Evolutionary conservation across 2,888 invertebrate genomes (phyloP).

Genomic region (Lordiphosa andalusiaca): DNA sequence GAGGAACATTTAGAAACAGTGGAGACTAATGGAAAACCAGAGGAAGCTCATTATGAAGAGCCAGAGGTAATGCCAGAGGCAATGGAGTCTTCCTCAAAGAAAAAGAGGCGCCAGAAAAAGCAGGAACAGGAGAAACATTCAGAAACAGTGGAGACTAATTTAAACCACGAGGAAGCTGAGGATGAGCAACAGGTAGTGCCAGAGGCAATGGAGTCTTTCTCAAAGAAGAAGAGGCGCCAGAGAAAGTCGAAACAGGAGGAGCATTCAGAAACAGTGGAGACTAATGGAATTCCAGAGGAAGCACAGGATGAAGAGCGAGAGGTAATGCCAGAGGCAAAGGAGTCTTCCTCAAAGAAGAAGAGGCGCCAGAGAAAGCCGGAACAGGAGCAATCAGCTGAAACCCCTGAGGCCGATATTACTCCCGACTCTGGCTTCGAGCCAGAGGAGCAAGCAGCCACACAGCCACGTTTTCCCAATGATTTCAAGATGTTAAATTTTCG

Average conservation of each 20-base stretch:
- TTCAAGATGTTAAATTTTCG: slow-evolving; percentile 84
- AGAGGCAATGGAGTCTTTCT: slow-evolving; percentile 2
- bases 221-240: slow-evolving; percentile 9
- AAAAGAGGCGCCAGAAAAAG: slow-evolving; percentile 1
- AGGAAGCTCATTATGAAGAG: too few species aligned
- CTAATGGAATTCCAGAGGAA: slow-evolving; percentile 11
- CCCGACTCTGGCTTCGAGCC: slow-evolving; percentile 67
- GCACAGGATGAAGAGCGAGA: slow-evolving; percentile 15
- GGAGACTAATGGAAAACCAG: too few species aligned
- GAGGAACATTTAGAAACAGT: neutral
- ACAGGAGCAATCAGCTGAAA: neutral
- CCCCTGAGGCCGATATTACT: slow-evolving; percentile 44
- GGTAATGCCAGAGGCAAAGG: neutral
- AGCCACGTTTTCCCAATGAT: slow-evolving; percentile 70
- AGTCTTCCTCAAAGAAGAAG: slow-evolving; percentile 14
- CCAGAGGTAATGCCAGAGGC: neutral
- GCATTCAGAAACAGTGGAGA: neutral
- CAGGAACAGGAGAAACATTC: neutral
- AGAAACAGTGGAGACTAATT: neutral
- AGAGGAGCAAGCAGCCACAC: slow-evolving; percentile 45
- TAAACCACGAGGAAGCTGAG: too few species aligned
- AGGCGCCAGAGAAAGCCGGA: slow-evolving; percentile 2
- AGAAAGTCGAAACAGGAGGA: slow-evolving; percentile 1
- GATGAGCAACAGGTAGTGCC: neutral
- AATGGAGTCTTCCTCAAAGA: slow-evolving; percentile 12